phyloP scores from a whole-genome alignment of 2,113 vertebrate species.

The Agelaius tricolor region DNA sequence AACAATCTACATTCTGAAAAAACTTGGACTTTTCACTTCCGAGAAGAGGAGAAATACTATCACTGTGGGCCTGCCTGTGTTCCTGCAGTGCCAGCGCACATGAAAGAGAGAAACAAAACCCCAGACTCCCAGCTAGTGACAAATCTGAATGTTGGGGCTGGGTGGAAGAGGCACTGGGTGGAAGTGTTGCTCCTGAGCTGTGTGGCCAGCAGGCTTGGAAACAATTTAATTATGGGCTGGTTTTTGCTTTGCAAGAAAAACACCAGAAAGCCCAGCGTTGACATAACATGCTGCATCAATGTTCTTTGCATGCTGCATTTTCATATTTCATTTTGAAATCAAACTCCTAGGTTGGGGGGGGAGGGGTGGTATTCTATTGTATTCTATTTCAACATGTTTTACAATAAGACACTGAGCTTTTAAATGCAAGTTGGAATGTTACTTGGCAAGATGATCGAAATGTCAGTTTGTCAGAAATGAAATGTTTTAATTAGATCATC shows the following conservation, averaged over 20 bases:
- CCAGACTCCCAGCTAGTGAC: background rate
- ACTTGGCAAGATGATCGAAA: background rate
- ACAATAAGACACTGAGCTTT: background rate
- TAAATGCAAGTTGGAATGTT: background rate
- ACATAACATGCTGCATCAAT: rapidly evolving
- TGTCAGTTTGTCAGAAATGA: background rate
- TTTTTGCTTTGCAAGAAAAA: background rate
- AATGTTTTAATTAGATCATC: background rate
- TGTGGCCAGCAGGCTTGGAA: background rate
- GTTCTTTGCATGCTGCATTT: background rate
- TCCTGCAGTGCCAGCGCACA: background rate
- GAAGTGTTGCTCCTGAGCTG: background rate
- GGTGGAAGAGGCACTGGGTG: background rate
- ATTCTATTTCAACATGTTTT: background rate
- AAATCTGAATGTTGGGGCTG: background rate
- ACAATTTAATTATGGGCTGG: background rate
- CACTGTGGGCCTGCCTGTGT: background rate
- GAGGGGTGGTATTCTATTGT: no score
- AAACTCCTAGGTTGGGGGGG: background rate
- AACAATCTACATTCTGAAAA: background rate
- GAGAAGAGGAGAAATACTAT: background rate
- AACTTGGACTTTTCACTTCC: background rate
- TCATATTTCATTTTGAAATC: background rate
- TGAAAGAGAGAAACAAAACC: background rate
- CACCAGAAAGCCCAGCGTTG: background rate